These are phyloP conservation scores for Odobenus rosmarus DNA, from an alignment of 2,113 vertebrate species.

Conservation along the genomic window DNA sequence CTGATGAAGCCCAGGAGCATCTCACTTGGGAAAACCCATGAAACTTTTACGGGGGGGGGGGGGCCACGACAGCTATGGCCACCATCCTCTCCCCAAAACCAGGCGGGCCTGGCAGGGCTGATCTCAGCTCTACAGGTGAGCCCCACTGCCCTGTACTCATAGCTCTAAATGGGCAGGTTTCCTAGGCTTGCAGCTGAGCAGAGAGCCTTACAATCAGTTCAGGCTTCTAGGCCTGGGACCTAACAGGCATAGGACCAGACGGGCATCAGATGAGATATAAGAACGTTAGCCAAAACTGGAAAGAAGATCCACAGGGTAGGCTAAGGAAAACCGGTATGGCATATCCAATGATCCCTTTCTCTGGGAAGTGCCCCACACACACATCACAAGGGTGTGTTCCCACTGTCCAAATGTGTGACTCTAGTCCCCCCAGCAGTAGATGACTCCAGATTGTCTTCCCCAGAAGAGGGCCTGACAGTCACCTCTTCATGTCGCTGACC, in stretches of 20 bases:
- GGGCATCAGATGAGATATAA: not conserved
- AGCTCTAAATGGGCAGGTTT: not conserved
- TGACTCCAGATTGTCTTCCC: not conserved
- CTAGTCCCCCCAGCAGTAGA: not conserved
- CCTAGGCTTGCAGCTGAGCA: fast-evolving
- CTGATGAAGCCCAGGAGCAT: fast-evolving
- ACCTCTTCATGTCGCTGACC: not conserved
- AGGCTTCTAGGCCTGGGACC: not conserved
- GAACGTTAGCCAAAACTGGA: not conserved
- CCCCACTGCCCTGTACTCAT: not conserved
- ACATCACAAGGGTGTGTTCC: not conserved
- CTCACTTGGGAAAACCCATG: not conserved
- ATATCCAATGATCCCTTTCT: not conserved
- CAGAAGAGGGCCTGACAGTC: not conserved
- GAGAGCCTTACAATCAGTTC: fast-evolving
- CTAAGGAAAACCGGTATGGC: fast-evolving
- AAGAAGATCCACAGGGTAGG: not conserved
- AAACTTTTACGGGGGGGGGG: not conserved
- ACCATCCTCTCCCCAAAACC: not conserved
- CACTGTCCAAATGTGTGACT: not conserved
- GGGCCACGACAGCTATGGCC: not conserved
- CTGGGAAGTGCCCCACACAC: not conserved
- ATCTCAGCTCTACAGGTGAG: not conserved
- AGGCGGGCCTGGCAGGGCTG: not conserved
- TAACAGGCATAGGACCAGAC: not conserved